These are phyloP conservation scores for Synodontis membranacea DNA, from an alignment of 2,113 vertebrate genomes.

Conservation along the genomic window DNA sequence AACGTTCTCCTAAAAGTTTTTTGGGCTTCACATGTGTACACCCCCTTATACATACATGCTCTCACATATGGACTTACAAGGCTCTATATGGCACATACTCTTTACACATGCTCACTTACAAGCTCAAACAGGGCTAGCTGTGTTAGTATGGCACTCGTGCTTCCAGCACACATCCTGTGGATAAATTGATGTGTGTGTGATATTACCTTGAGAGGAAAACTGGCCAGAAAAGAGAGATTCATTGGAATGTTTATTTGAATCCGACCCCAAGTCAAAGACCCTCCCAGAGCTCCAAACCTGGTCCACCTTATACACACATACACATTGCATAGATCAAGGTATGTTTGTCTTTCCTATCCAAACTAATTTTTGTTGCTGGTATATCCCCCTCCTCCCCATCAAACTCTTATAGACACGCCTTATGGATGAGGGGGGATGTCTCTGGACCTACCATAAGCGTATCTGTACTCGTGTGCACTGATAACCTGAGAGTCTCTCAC, in stretches of 20 bases:
- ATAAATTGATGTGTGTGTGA: slow-evolving; percentile 66
- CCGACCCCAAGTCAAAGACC: slow-evolving; percentile 66
- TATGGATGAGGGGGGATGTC: slow-evolving; percentile 52
- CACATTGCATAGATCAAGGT: slow-evolving; percentile 69
- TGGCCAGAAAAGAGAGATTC: slow-evolving; percentile 77
- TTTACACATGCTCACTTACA: slow-evolving; percentile 46
- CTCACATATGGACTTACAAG: slow-evolving; percentile 6
- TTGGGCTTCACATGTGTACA: neutral
- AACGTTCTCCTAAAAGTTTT: slow-evolving; percentile 9
- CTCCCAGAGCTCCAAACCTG: slow-evolving; percentile 47
- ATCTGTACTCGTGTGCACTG: slow-evolving; percentile 32
- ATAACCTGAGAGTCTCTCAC: slow-evolving; percentile 50
- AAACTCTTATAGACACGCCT: slow-evolving; percentile 31
- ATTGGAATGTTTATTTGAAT: slow-evolving; percentile 77
- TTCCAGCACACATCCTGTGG: slow-evolving; percentile 66
- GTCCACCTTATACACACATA: slow-evolving; percentile 50
- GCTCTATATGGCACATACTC: slow-evolving; percentile 13
- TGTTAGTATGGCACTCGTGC: slow-evolving; percentile 48
- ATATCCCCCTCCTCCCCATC: slow-evolving; percentile 52
- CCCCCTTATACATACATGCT: neutral
- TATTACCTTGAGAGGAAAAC: slow-evolving; percentile 71
- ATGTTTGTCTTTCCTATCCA: slow-evolving; percentile 76
- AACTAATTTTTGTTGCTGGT: slow-evolving; percentile 70
- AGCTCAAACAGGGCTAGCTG: slow-evolving; percentile 70
- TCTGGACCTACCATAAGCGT: slow-evolving; percentile 43